Base-by-base conservation (phyloP, 2,888 invertebrate genomes). In the Timandra comae region DNA sequence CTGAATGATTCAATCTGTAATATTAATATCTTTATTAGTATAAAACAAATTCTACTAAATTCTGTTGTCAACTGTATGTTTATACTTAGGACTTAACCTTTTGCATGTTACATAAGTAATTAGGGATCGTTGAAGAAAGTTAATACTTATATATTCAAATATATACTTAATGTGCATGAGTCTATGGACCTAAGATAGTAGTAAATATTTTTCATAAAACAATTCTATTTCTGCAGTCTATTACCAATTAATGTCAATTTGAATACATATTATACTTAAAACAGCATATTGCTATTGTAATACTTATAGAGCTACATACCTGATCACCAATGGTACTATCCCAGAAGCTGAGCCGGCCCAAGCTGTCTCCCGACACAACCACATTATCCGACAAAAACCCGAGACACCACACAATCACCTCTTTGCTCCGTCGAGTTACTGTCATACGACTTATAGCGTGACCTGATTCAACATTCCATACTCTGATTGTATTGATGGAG, bases 351-450 rank as follows among this genome's bases (percentile, higher is more conserved):
- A 96, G 86, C 56, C 90, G 89, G 0, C 98, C 98, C 16, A 92
- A 85, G 50, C 79, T 84, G 67, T 98, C 98, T 0, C 97, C 97
- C 39, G 94, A 93, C 7, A 96, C 90, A 24, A 98, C 90, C 4
- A 92, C 91, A 56, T 95, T 91, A 63, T 97, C 93, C 27, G 89
- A 88, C 0, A 94, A 88, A 1, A 97, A 89, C 19, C 89, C 90
- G n/a, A 98, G 71, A 44, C 93, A 91, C 96, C 97, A 97, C 1
- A 97, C 92, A 48, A 95, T 92, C 0, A 94, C 94, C 37, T 92
- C 90, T 1, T 79, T 75, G 7, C 90, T 89, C 7, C 88, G 68
- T 27, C 92, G 78, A 0, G 91, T 90, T 0, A 94, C 88, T 0
- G 90, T 90, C 86, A 98, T 92, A 48, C 93, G 90, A 53, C 94